A percentile compares a stretch with the other conserved stretches of the same genome.
Conservation (phyloP, 92 coral and sea anemone species). For the Zoanthus gigantus region DNA sequence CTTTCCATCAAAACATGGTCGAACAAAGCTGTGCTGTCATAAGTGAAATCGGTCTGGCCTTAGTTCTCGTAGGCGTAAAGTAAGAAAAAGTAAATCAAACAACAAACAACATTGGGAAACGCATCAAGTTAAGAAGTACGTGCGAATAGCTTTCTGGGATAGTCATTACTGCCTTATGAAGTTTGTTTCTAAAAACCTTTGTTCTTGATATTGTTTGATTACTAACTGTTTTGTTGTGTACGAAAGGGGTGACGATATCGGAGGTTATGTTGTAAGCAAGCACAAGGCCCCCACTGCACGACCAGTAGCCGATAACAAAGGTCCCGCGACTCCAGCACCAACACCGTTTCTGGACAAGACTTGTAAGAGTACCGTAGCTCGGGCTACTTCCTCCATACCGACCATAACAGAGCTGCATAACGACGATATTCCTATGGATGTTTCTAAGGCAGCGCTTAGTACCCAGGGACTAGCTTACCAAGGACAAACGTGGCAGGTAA, state of each 20-base stretch:
- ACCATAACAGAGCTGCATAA: conserved; percentile 67
- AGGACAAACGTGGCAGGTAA: conserved; percentile 83
- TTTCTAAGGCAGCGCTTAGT: conserved; percentile 64
- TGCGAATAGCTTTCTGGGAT: no score
- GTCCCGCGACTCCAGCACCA: conserved; percentile 84
- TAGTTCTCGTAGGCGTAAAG: no score
- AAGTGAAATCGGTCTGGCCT: no score
- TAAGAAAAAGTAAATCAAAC: no score
- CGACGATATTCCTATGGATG: conserved; percentile 73
- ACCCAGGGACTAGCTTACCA: conserved; percentile 39
- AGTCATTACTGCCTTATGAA: no score
- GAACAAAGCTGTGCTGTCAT: no score
- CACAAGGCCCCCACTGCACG: conserved; percentile 38
- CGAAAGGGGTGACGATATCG: conserved; percentile 13
- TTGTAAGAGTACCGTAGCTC: conserved; percentile 60
- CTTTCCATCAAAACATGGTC: no score
- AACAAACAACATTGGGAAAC: no score
- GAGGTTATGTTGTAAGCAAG: conserved; percentile 70
- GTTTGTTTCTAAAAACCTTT: no score
- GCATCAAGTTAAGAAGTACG: no score
- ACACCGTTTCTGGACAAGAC: conserved; percentile 74
- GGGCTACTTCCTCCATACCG: conserved; percentile 75
- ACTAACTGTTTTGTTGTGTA: no score
- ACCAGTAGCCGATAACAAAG: conserved; percentile 47
- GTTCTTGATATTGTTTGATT: no score